phyloP scores from a whole-genome alignment of 2,888 invertebrate genomes.

The Epistrophella euchroma region DNA sequence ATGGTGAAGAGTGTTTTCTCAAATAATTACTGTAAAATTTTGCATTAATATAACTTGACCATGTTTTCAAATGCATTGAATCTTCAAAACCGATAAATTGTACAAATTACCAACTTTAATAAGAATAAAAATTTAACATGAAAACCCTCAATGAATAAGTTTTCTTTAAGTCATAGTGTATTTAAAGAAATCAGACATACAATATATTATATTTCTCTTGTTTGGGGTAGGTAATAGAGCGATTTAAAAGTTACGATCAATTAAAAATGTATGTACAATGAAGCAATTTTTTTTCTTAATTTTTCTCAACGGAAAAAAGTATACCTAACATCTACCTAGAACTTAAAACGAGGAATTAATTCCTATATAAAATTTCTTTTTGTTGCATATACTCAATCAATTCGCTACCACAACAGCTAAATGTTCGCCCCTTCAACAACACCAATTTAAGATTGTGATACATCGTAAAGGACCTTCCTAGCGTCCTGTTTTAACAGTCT shows the following conservation, averaged over 20 bases:
- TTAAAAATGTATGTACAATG: neutral
- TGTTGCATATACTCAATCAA: slow-evolving; percentile 6
- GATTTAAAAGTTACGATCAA: neutral
- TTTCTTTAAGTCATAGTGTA: neutral
- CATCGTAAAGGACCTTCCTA: slow-evolving; percentile 48
- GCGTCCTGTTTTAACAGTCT: slow-evolving; percentile 18
- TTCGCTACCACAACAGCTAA: neutral
- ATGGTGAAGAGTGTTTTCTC: too few species aligned
- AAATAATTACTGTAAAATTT: too few species aligned
- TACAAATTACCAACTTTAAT: too few species aligned
- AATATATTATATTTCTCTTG: neutral
- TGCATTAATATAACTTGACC: too few species aligned
- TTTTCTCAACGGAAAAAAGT: neutral
- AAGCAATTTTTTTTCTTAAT: neutral
- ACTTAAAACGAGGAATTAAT: neutral
- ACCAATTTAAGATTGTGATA: slow-evolving; percentile 46
- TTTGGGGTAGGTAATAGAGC: too few species aligned
- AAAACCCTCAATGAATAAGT: too few species aligned
- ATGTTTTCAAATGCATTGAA: too few species aligned
- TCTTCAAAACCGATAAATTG: too few species aligned
- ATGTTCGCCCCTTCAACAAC: slow-evolving; percentile 37
- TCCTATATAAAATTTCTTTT: neutral
- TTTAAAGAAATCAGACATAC: too few species aligned
- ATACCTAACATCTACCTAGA: neutral
- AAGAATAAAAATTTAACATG: too few species aligned